A percentile compares a stretch with the other conserved stretches of the same genome.
Conservation (phyloP, 2,797 vertebrate genomes). For the Poeciliopsis infans region DNA sequence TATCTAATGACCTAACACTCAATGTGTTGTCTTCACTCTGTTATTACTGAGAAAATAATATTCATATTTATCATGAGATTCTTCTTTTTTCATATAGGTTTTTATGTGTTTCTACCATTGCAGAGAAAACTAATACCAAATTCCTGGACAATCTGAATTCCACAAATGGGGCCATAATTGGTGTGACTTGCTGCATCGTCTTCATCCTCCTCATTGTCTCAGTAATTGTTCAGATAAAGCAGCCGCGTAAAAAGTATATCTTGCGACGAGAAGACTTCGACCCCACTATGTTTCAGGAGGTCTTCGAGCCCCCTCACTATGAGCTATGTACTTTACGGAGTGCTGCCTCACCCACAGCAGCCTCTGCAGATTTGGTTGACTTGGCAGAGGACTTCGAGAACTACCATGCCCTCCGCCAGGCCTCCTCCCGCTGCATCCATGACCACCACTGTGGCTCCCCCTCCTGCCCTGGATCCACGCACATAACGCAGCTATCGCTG, state of each 20-base stretch:
- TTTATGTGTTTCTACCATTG: constrained; percentile 21
- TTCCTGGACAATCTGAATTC: constrained; percentile 98
- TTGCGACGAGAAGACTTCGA: constrained; percentile 94
- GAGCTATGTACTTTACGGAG: constrained; percentile 95
- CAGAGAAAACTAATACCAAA: constrained; percentile 95
- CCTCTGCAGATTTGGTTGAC: constrained; percentile 91
- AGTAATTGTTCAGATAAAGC: constrained; percentile 96
- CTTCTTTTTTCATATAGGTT: background rate
- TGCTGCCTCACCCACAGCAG: constrained; percentile 77
- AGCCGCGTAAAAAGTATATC: constrained; percentile 98
- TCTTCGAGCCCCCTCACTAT: constrained; percentile 98
- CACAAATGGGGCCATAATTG: constrained; percentile 96
- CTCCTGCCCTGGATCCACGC: constrained; percentile 71
- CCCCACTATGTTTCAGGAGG: constrained; percentile 98
- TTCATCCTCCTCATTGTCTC: constrained; percentile 95
- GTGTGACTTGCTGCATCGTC: constrained; percentile 96
- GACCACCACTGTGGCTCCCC: constrained; percentile 97
- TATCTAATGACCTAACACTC: background rate
- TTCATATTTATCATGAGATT: background rate
- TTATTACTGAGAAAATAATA: background rate
- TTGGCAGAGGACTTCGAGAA: constrained; percentile 95
- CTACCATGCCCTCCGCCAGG: constrained; percentile 93
- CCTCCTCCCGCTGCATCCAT: constrained; percentile 95
- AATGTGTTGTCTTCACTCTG: too few species aligned
- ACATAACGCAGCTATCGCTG: constrained; percentile 75